Percentiles rank a stretch among this genome's conserved stretches.
Conservation (phyloP, 2,888 invertebrate genomes). For the Ochropacha duplaris region DNA sequence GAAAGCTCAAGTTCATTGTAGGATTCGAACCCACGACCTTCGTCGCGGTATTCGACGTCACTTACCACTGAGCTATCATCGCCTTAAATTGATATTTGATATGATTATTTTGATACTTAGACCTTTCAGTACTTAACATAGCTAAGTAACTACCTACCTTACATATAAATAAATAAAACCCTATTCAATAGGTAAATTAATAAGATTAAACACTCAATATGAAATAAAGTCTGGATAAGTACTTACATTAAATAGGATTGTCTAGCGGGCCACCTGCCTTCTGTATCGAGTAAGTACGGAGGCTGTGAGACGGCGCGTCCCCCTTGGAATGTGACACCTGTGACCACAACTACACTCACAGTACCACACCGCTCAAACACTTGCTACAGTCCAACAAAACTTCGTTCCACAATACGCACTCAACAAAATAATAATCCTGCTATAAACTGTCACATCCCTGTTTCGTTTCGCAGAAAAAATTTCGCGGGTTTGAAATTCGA, state of each 20-base stretch:
- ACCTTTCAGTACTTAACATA: too few species aligned
- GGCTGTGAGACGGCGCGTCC: slow-evolving; percentile 67
- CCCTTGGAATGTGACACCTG: slow-evolving; percentile 77
- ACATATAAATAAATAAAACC: too few species aligned
- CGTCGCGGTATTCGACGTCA: too few species aligned
- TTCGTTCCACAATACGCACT: slow-evolving; percentile 16
- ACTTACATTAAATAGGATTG: slow-evolving; percentile 52
- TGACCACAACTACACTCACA: slow-evolving; percentile 68
- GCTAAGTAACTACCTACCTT: too few species aligned
- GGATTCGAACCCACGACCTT: too few species aligned
- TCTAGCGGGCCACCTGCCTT: slow-evolving; percentile 66
- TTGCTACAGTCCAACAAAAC: slow-evolving; percentile 23
- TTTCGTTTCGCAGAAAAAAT: slow-evolving; percentile 48
- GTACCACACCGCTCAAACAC: slow-evolving; percentile 43
- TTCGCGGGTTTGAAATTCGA: slow-evolving; percentile 54
- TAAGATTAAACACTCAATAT: background rate
- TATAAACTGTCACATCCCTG: slow-evolving; percentile 35
- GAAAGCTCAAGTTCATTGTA: too few species aligned
- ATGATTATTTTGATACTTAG: too few species aligned
- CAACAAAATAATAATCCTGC: slow-evolving; percentile 21
- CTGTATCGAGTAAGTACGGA: slow-evolving; percentile 51
- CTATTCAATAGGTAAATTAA: too few species aligned
- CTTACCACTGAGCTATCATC: too few species aligned
- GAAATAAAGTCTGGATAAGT: slow-evolving; percentile 16
- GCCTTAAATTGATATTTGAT: too few species aligned